These are phyloP conservation scores for Cactoblastis cactorum DNA, from an alignment of 2,888 invertebrate genomes.

Conservation along the genomic window DNA sequence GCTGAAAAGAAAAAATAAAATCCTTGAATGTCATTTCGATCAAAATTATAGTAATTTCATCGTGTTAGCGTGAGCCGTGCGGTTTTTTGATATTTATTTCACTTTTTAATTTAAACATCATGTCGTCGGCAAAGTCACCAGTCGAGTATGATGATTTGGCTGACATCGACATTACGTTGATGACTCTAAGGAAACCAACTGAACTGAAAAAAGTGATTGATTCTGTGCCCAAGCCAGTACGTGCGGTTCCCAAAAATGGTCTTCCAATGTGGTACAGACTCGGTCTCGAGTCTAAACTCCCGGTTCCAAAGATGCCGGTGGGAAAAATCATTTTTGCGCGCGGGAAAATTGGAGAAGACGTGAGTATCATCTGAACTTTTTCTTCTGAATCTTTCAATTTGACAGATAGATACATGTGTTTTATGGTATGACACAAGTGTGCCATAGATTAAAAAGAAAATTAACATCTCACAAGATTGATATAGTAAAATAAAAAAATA, in stretches of 20 bases:
- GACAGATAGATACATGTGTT: too few species aligned
- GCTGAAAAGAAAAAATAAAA: not conserved
- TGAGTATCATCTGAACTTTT: slow-evolving; percentile 45
- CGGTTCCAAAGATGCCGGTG: slow-evolving; percentile 72
- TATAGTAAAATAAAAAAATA: not conserved
- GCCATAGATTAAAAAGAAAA: not conserved
- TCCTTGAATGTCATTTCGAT: not conserved
- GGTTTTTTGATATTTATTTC: slow-evolving; percentile 33
- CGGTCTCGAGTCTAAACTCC: slow-evolving; percentile 74
- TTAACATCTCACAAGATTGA: not conserved
- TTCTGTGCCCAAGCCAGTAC: slow-evolving; percentile 63
- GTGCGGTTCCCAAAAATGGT: slow-evolving; percentile 70
- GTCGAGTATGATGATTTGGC: slow-evolving; percentile 41
- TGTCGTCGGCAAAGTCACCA: slow-evolving; percentile 39
- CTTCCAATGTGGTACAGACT: slow-evolving; percentile 75
- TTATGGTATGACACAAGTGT: too few species aligned
- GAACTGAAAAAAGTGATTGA: slow-evolving; percentile 68
- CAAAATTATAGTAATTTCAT: slow-evolving; percentile 4
- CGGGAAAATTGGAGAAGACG: slow-evolving; percentile 74
- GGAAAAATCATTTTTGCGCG: slow-evolving; percentile 72
- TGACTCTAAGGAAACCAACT: slow-evolving; percentile 69
- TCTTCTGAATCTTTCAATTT: not conserved
- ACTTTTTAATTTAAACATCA: slow-evolving; percentile 30
- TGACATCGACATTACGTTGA: slow-evolving; percentile 52
- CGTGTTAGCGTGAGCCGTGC: slow-evolving; percentile 13